These are phyloP conservation scores for Apamea monoglypha DNA, from an alignment of 2,888 invertebrate genomes.

Conservation along the genomic window DNA sequence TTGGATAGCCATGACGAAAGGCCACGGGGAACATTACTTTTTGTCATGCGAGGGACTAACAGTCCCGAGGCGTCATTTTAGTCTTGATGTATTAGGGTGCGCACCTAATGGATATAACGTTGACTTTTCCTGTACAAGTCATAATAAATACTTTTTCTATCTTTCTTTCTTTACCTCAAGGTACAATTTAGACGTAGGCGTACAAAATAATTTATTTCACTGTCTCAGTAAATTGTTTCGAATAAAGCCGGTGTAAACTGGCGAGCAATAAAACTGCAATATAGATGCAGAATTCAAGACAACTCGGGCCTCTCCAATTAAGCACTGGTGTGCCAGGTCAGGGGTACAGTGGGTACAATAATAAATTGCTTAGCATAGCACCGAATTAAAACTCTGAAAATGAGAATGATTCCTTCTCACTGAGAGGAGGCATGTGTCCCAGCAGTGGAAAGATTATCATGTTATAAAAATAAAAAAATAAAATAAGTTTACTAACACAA, in stretches of 20 bases:
- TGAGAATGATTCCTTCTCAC: neutral
- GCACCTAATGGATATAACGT: neutral
- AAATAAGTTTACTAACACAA: no score
- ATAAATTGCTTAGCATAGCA: neutral
- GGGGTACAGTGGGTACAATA: constrained; percentile 23
- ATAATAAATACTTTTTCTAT: no score
- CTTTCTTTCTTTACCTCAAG: no score
- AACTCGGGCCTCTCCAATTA: constrained; percentile 65
- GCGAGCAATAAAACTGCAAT: constrained; percentile 62
- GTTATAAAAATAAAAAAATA: no score
- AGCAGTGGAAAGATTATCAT: no score
- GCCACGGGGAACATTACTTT: constrained; percentile 56
- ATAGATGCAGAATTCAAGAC: constrained; percentile 63
- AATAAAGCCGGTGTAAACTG: constrained; percentile 29
- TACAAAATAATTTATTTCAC: constrained; percentile 24
- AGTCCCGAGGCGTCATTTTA: constrained; percentile 50
- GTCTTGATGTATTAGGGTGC: constrained; percentile 42
- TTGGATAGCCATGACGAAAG: constrained; percentile 47
- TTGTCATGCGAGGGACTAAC: constrained; percentile 49
- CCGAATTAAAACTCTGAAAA: neutral
- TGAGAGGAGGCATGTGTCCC: no score
- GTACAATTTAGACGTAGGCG: neutral
- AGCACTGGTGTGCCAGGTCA: constrained; percentile 46
- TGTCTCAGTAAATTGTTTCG: constrained; percentile 38
- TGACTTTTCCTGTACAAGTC: no score